Conservation (phyloP, 1,140 invertebrate species). For the Anagrus nilaparvatae region DNA sequence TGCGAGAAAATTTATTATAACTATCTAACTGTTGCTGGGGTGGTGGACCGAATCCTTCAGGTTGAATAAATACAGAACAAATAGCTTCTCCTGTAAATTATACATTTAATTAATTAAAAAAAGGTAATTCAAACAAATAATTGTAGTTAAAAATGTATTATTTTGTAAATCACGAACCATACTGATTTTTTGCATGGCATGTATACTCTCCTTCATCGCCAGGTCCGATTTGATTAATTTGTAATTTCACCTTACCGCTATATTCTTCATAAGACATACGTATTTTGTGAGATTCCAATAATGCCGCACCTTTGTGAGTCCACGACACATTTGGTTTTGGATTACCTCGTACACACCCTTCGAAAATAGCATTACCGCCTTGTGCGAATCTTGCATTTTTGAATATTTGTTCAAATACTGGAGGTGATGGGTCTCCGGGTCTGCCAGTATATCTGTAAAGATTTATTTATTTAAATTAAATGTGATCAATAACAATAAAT, state of each 20-base stretch:
- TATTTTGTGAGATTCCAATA: slow-evolving; percentile 72
- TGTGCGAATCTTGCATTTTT: slow-evolving; percentile 87
- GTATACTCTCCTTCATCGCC: slow-evolving; percentile 95
- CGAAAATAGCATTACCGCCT: slow-evolving; percentile 85
- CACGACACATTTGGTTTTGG: slow-evolving; percentile 91
- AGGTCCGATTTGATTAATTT: slow-evolving; percentile 84
- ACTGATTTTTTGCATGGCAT: slow-evolving; percentile 84
- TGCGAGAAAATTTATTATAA: slow-evolving; percentile 42
- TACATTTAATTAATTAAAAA: slow-evolving; percentile 1
- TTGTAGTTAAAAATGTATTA: slow-evolving; percentile 3
- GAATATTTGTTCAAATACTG: slow-evolving; percentile 88
- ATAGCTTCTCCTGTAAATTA: slow-evolving; percentile 63
- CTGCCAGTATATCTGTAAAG: slow-evolving; percentile 32
- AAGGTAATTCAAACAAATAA: neutral
- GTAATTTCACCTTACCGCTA: slow-evolving; percentile 74
- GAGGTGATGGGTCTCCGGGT: slow-evolving; percentile 67
- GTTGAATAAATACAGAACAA: slow-evolving; percentile 89
- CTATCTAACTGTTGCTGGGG: slow-evolving; percentile 46
- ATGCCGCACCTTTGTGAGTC: slow-evolving; percentile 78
- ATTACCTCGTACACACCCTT: slow-evolving; percentile 81
- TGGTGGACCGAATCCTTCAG: slow-evolving; percentile 69
- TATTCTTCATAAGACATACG: slow-evolving; percentile 79
- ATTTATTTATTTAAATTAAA: neutral
- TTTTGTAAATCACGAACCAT: slow-evolving; percentile 39
- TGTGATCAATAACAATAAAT: neutral